Base-by-base conservation (phyloP, 2,113 vertebrate species). In the Micromys minutus region DNA sequence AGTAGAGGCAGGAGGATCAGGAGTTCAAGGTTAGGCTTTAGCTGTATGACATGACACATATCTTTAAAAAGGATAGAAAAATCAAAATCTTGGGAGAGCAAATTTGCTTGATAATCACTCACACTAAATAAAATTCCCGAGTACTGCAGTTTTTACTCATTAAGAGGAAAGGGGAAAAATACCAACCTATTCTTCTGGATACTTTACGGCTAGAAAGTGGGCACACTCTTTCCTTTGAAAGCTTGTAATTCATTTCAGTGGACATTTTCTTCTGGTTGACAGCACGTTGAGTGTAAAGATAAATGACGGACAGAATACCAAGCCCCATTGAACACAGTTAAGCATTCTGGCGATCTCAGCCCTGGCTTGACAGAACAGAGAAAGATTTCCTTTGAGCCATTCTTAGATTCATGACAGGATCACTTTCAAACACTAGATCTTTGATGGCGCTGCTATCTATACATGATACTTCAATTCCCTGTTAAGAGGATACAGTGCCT, bases 331-430 rank as follows among this genome's bases (percentile, higher is more conserved):
- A 98, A 57, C 65, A 95, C 1, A 42, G 50, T 71, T 89, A 97
- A 91, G 39, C 91, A 50, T 94, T 97, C 57, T 97, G 96, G n/a
- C 65, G 80, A 79, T 55, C 45, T 77, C 81, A 97, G 24, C 26
- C 31, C 57, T 65, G 89, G 26, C 7, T n/a, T 90, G 96, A 96
- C 79, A 69, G 89, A 97, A 16, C 79, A 96, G 72, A 96, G 55
- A 92, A 76, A 88, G 42, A 94, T 95, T 97, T 95, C 57, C 75
- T 94, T 96, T 93, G 85, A 96, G 75, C 87, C 87, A 91, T 81
- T 95, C 71, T 92, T 97, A 94, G 76, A 98, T 98, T 97, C 89
- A 47, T 96, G 92, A 92, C 85, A 96, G 85, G 75, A 92, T 98
- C 90, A 57, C 52, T 97, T 96, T 97, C 85, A 97, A 97, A 96